Conservation (phyloP, 2,113 vertebrate genomes). For the Gavialis gangeticus region DNA sequence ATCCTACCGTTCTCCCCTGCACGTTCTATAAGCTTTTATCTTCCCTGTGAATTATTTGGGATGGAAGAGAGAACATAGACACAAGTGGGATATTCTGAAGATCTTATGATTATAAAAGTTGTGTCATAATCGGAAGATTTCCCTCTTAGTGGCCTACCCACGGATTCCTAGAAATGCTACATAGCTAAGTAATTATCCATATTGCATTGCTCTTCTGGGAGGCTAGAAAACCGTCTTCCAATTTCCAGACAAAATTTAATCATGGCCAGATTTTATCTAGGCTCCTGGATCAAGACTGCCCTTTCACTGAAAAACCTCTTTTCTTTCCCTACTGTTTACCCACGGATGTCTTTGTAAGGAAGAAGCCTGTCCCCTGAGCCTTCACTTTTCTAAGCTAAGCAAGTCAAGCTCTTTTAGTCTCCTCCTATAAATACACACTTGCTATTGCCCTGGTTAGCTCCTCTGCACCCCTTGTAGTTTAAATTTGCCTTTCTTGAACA, state of each 20-base stretch:
- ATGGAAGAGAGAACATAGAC: not conserved
- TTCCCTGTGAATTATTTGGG: fast-evolving
- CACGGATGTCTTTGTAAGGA: not conserved
- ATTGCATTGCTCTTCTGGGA: not conserved
- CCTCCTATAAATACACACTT: not conserved
- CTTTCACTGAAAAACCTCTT: not conserved
- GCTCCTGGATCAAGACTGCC: not conserved
- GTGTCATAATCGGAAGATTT: not conserved
- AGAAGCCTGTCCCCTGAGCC: not conserved
- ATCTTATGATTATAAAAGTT: not conserved
- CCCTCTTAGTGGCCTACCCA: not conserved
- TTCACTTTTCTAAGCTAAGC: not conserved
- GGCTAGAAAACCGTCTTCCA: not conserved
- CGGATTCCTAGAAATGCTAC: not conserved
- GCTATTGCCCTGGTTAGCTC: not conserved
- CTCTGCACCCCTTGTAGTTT: not conserved
- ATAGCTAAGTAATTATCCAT: not conserved
- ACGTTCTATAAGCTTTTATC: not conserved
- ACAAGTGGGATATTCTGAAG: not conserved
- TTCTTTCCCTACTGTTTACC: not conserved
- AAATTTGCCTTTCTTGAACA: not conserved
- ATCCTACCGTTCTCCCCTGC: fast-evolving
- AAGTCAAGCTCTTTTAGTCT: not conserved
- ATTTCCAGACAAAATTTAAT: not conserved
- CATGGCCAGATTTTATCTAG: not conserved